Evolutionary conservation across 2,888 invertebrate genomes (phyloP), one percentile per base, ranked within the genome.

Genomic region (Andrena chrysosceles): DNA sequence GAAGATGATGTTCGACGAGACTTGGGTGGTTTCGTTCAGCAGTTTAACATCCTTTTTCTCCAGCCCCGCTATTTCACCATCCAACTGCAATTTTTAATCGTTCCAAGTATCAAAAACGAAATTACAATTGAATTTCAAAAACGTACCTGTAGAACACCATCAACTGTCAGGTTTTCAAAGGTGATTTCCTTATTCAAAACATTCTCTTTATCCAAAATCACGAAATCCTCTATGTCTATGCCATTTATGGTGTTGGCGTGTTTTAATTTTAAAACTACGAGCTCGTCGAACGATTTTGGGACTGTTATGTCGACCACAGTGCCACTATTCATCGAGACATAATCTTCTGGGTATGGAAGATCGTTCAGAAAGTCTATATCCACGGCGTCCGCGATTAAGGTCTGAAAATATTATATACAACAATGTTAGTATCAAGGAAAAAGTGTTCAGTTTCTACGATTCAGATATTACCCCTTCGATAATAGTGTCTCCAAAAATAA

Each of bases 311-410:
- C 88, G 26, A 93, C 91, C 4, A 89, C 86, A 13, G 86, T 64
- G 7, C 89, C 89, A 13, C 92, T 92, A 84, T 94, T 93, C 2
- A 91, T 90, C 80, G 94, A 91, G 4, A 96, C 89, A 83, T 94
- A 96, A 48, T 95, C 95, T 10, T 94, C 91, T 0, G 96, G 96
- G 90, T 95, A 96, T 67, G 89, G 87, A 0, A 96, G 85, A 31
- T 90, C 89, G 87, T 96, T 96, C 8, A 96, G 90, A 49, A 86
- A 89, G 23, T 92, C 87, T 26, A 94, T 89, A 1, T 90, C 79
- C 20, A 94, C 42, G 1, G 26, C 35, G 2, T 85, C 67, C 0
- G 82, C 79, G 13, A 20, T 52, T 35, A 89, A 13, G 3, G 72
- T 78, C 86, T 89, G 29, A 33, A 77, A 82, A 35, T 13, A 35